Evolutionary conservation across 35 echinoderm and acorn worm species (phyloP).

Genomic region (Nesometra sesokonis): DNA sequence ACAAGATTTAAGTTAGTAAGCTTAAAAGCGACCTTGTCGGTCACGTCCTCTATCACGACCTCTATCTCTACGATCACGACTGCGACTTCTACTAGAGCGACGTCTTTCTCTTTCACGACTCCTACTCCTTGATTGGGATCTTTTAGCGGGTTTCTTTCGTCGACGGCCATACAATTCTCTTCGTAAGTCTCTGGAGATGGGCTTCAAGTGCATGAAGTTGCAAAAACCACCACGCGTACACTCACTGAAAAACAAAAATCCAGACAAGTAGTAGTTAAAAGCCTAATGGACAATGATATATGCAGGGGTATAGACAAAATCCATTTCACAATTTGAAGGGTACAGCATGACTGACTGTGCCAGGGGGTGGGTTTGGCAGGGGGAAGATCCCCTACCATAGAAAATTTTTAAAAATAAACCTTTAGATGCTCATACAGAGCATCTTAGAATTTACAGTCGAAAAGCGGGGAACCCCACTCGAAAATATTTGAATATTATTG

Average conservation of each 20-base stretch:
- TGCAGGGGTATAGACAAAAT: too few relatives aligned
- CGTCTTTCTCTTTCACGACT: slow-evolving; percentile 1
- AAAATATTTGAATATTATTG: too few relatives aligned
- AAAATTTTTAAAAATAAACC: too few relatives aligned
- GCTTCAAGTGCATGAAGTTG: slow-evolving; percentile 99
- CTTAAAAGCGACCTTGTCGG: neutral
- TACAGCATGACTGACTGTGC: too few relatives aligned
- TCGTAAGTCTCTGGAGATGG: slow-evolving; percentile 66
- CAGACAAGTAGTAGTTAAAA: neutral
- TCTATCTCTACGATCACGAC: slow-evolving; percentile 1
- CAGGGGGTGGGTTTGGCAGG: too few relatives aligned
- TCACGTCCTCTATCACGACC: slow-evolving; percentile 22
- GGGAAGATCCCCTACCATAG: too few relatives aligned
- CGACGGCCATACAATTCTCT: slow-evolving; percentile 71
- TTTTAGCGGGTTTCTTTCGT: neutral
- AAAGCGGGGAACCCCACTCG: too few relatives aligned
- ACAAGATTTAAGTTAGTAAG: neutral
- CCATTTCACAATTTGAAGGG: too few relatives aligned
- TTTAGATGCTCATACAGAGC: too few relatives aligned
- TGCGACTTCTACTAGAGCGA: neutral
- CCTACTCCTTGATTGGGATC: slow-evolving; percentile 40
- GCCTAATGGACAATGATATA: too few relatives aligned
- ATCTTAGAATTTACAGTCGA: too few relatives aligned
- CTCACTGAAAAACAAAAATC: slow-evolving; percentile 43
- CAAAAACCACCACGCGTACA: slow-evolving; percentile 95